These are phyloP conservation scores for Brachionus plicatilis DNA, from an alignment of 1,140 invertebrate genomes.

Conservation along the genomic window DNA sequence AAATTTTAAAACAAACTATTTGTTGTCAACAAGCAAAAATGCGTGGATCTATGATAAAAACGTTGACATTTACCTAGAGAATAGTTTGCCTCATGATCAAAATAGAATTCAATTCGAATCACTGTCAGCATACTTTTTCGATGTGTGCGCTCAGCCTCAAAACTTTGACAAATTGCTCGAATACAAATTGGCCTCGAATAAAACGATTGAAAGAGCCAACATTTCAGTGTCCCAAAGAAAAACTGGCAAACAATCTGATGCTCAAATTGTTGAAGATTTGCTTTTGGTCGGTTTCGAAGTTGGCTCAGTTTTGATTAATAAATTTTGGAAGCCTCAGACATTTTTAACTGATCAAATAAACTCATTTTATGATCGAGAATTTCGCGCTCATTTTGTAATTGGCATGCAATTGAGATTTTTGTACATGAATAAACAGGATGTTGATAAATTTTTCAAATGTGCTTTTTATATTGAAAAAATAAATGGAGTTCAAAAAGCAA, in stretches of 20 bases:
- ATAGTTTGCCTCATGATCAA: not conserved
- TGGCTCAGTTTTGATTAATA: not conserved
- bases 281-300: not conserved
- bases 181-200: not conserved
- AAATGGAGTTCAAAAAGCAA: not conserved
- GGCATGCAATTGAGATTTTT: slow-evolving; percentile 27
- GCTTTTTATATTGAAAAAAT: slow-evolving; percentile 15
- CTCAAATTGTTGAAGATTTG: not conserved
- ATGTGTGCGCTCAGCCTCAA: not conserved
- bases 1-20: not conserved
- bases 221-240: not conserved
- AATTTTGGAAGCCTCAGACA: not conserved
- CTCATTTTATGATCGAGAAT: not conserved
- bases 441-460: slow-evolving; percentile 7
- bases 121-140: not conserved
- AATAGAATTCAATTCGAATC: not conserved
- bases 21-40: not conserved
- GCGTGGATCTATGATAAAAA: not conserved
- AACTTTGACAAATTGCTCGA: not conserved
- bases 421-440: not conserved
- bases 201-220: not conserved
- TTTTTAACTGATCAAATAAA: not conserved
- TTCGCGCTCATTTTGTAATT: not conserved
- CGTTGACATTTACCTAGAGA: not conserved
- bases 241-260: not conserved